Evolutionary conservation across 2,797 vertebrate species (phyloP).

Genomic region (Brachyrhaphis roseni): DNA sequence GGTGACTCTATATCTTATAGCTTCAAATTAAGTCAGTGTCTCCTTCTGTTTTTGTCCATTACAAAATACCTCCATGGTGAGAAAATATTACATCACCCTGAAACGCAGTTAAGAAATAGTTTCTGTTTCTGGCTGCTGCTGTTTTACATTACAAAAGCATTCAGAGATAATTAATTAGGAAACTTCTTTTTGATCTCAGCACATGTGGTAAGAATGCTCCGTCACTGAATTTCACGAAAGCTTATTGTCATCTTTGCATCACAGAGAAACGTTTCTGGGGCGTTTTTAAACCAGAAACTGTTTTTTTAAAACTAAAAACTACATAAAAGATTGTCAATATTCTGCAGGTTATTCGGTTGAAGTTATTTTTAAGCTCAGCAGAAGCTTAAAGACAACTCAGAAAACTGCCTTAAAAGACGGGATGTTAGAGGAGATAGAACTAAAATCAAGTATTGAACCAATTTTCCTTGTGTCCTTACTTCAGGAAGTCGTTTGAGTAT

Average conservation of each 20-base stretch:
- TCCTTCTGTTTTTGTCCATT: slow-evolving; percentile 16
- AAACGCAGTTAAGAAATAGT: neutral
- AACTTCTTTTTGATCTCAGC: neutral
- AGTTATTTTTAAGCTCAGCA: neutral
- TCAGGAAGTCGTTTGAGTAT: slow-evolving; percentile 98
- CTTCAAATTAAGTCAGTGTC: slow-evolving; percentile 7
- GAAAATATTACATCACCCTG: slow-evolving; percentile 17
- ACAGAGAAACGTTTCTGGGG: neutral
- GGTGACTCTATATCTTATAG: slow-evolving; percentile 17
- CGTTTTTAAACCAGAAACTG: neutral
- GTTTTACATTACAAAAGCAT: neutral
- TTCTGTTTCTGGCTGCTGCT: slow-evolving; percentile 1
- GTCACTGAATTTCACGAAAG: slow-evolving; percentile 19
- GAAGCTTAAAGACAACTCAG: neutral
- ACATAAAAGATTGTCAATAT: neutral
- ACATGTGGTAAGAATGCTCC: neutral
- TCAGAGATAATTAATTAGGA: neutral
- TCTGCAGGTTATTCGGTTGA: neutral
- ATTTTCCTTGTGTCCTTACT: slow-evolving; percentile 22
- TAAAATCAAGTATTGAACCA: slow-evolving; percentile 12
- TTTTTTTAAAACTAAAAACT: neutral
- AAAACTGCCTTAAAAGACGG: neutral
- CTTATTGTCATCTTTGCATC: slow-evolving; percentile 15
- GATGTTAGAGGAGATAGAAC: slow-evolving; percentile 11
- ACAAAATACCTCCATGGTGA: slow-evolving; percentile 13